Conservation (phyloP, 2,113 vertebrate genomes). For the Plestiodon gilberti region DNA sequence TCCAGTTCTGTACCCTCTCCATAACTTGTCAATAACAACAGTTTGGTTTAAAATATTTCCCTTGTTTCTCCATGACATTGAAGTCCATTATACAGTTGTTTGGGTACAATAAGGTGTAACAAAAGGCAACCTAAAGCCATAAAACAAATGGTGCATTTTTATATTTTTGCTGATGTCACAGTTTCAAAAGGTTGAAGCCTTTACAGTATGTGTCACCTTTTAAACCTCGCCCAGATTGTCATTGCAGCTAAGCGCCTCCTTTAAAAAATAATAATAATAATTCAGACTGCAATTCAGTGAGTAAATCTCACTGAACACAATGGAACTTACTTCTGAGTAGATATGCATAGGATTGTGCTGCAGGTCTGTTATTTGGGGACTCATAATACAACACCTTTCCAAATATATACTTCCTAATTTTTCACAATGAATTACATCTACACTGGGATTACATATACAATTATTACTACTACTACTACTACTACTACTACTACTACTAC, state of each 20-base stretch:
- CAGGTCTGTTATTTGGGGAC: neutral
- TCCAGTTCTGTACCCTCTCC: conserved; percentile 75
- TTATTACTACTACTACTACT: too few species aligned
- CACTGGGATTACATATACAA: neutral
- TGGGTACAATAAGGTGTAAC: conserved; percentile 23
- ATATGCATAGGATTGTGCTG: too few species aligned
- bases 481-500: too few species aligned
- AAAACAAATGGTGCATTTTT: conserved; percentile 40
- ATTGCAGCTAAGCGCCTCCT: conserved; percentile 14
- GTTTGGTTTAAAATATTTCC: conserved; percentile 76
- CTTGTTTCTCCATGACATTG: conserved; percentile 58
- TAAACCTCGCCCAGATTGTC: conserved; percentile 3
- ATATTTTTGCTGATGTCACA: conserved; percentile 14
- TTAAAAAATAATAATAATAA: neutral
- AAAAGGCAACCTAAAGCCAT: conserved; percentile 36
- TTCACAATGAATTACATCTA: conserved; percentile 57
- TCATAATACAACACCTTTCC: conserved; percentile 28
- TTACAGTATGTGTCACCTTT: conserved; percentile 6
- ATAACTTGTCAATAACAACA: conserved; percentile 78
- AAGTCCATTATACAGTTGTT: conserved; percentile 52
- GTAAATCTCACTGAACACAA: too few species aligned
- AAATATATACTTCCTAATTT: conserved; percentile 34
- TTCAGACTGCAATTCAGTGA: too few species aligned
- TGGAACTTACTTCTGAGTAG: too few species aligned
- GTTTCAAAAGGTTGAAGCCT: neutral